A percentile compares a stretch with the other conserved stretches of the same genome.
Evolutionary conservation across 2,888 invertebrate genomes (phyloP).

Genomic region (Cephonodes hylas): DNA sequence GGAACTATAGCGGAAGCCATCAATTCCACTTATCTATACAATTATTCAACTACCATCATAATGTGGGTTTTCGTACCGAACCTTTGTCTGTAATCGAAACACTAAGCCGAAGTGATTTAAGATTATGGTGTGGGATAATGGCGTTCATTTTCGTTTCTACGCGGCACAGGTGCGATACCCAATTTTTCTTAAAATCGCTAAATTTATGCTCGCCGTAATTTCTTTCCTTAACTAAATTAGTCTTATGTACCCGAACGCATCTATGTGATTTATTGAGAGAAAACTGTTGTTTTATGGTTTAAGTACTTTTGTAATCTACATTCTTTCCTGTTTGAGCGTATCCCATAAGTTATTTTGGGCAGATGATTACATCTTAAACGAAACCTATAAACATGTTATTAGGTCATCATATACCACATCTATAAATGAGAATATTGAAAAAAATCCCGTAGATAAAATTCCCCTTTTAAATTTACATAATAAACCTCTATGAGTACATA

Average conservation of each 20-base stretch:
- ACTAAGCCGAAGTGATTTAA: constrained; percentile 79
- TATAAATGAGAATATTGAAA: no score
- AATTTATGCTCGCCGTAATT: constrained; percentile 58
- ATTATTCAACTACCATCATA: constrained; percentile 78
- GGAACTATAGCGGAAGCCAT: constrained; percentile 49
- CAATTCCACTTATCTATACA: constrained; percentile 75
- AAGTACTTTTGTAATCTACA: no score
- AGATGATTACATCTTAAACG: no score
- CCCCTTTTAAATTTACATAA: no score
- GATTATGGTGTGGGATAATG: constrained; percentile 79
- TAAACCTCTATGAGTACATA: no score
- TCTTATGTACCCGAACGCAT: constrained; percentile 25
- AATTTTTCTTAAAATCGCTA: constrained; percentile 66
- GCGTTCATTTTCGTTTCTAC: constrained; percentile 70
- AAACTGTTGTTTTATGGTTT: background rate
- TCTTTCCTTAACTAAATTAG: constrained; percentile 45
- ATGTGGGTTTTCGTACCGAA: constrained; percentile 72
- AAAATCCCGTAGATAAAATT: no score
- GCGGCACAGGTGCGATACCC: constrained; percentile 67
- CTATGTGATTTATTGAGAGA: background rate
- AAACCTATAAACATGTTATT: no score
- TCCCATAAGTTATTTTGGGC: no score
- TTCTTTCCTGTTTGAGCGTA: no score
- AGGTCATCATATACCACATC: no score
- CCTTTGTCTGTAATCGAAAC: constrained; percentile 80